Base-by-base conservation (phyloP, 1,140 invertebrate species). In the Cephus cinctus region DNA sequence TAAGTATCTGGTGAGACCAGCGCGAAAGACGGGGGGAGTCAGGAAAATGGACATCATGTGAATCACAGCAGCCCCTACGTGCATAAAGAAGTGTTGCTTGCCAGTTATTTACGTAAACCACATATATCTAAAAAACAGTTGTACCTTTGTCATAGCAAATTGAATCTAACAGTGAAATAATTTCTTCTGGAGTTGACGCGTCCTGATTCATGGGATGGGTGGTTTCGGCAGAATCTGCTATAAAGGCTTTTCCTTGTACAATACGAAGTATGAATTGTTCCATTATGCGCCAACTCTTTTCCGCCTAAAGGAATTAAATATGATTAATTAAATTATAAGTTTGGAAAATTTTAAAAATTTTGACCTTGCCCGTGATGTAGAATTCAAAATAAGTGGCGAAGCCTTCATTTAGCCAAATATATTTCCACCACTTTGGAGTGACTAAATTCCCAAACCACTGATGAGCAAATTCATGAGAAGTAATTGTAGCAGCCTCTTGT, bases 181-280 rank as follows among this genome's bases (percentile, higher is more conserved):
- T 88, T 64, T 91, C 84, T 2, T 80, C 78, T 2, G 88, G 87
- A 42, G 88, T 82, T 38, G 79, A 71, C 3, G 92, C 88, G 4
- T 81, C 80, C 27, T 86, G 78, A 4, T 84, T 86, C 73, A 92
- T 86, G 2, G 90, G 84, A 60, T 90, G 88, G 0, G 85, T 84
- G 5, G 76, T 80, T 8, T 78, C 70, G 2, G 84, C 72, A 3
- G 83, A 80, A 71, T 92, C 89, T 20, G 79, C 67, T 38, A 78
- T 76, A 46, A 92, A 73, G 51, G 79, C 69, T 21, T 77, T 73
- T 43, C 89, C 85, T 14, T 86, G 65, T 3, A 83, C 82, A 36
- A 84, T 77, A 9, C n/a, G n/a, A n/a, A 86, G 71, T 20, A 88
- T 78, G 70, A 89, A 93, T 68, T 88, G 85, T 54, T 89, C 86